Conservation (phyloP, 2,797 vertebrate species). For the Potorous gilbertii region DNA sequence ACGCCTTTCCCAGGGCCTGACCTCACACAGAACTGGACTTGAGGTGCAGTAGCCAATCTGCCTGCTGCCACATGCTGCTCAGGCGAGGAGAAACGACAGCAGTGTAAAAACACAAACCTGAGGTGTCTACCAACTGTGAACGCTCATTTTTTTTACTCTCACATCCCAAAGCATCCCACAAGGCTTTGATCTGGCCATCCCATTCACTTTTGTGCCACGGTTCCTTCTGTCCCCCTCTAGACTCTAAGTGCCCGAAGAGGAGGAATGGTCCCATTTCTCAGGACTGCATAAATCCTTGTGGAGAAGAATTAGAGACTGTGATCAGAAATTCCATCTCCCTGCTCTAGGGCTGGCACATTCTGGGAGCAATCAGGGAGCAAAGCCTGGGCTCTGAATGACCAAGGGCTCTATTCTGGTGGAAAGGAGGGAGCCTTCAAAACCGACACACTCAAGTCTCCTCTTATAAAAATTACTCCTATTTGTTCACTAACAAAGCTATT, state of each 20-base stretch:
- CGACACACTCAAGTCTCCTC: constrained; percentile 69
- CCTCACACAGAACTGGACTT: not conserved
- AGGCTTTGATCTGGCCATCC: not conserved
- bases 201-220: not conserved
- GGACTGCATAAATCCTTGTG: not conserved
- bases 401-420: constrained; percentile 22
- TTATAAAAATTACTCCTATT: constrained; percentile 81
- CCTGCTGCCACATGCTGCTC: not conserved
- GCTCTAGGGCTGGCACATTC: not conserved
- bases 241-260: not conserved
- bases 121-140: not conserved
- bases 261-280: not conserved
- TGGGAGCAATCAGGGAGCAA: not conserved
- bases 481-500: constrained; percentile 88
- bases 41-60: not conserved
- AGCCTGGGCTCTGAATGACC: not conserved
- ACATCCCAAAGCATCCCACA: not conserved
- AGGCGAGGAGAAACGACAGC: not conserved
- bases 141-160: not conserved
- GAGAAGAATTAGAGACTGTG: not conserved
- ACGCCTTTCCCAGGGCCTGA: not conserved
- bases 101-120: not conserved
- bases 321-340: not conserved
- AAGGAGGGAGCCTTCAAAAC: constrained; percentile 77
- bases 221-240: not conserved